Evolutionary conservation across 2,888 invertebrate genomes (phyloP).

Genomic region (Tromatobia lineatoria): DNA sequence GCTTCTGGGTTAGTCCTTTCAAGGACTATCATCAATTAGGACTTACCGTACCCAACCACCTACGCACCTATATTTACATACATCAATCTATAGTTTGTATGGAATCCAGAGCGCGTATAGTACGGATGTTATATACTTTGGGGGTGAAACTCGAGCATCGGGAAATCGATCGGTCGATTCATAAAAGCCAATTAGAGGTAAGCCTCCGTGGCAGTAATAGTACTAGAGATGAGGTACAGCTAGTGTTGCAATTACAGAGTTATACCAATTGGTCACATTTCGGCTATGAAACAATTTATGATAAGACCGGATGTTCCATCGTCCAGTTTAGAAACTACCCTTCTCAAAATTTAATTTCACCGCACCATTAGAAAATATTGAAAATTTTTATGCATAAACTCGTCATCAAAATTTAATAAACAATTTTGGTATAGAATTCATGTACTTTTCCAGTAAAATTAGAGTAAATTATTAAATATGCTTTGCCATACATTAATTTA

Average conservation of each 20-base stretch:
- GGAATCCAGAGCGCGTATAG: not conserved
- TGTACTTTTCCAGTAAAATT: no score
- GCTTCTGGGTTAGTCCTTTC: constrained; percentile 20
- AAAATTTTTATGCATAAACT: no score
- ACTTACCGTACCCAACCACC: not conserved
- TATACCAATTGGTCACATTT: constrained; percentile 48
- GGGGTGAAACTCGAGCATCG: constrained; percentile 36
- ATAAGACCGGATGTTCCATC: not conserved
- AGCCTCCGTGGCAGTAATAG: constrained; percentile 11
- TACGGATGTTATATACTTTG: not conserved
- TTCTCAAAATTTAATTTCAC: no score
- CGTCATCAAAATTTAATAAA: no score
- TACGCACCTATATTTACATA: constrained; percentile 3
- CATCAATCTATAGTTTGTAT: not conserved
- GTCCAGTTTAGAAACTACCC: no score
- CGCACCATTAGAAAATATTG: no score
- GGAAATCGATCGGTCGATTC: constrained; percentile 50
- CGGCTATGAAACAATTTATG: constrained; percentile 47
- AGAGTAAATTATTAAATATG: no score
- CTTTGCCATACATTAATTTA: no score
- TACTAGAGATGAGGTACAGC: not conserved
- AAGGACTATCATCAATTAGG: constrained; percentile 36
- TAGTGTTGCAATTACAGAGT: constrained; percentile 35
- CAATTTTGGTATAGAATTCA: no score
- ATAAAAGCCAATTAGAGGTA: constrained; percentile 59